Conservation (phyloP, 2,888 invertebrate species). For the Choristoneura rosaceana region DNA sequence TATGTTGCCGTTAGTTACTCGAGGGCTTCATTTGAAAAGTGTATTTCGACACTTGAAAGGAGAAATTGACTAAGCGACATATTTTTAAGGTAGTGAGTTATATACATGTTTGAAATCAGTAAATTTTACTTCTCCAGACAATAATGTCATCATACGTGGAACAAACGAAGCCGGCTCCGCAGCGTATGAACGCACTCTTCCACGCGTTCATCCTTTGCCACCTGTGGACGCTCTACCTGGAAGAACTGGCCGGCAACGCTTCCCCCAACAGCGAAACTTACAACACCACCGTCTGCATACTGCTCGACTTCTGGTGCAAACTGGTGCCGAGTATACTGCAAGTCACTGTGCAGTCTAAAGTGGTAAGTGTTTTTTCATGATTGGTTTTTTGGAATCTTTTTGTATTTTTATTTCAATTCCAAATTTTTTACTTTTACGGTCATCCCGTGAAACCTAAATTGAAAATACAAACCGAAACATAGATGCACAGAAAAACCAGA, state of each 20-base stretch:
- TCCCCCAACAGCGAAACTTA: conserved; percentile 89
- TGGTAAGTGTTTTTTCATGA: conserved; percentile 83
- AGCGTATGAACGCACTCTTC: conserved; percentile 98
- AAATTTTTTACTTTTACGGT: no score
- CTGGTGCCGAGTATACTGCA: conserved; percentile 98
- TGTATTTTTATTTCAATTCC: no score
- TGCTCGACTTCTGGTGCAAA: conserved; percentile 99
- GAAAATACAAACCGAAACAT: no score
- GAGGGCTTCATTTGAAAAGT: no score
- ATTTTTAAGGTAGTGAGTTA: no score
- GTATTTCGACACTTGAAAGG: no score
- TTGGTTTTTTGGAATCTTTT: no score
- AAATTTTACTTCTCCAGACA: neutral
- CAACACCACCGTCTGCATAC: conserved; percentile 90
- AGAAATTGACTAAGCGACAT: no score
- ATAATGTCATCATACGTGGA: conserved; percentile 86
- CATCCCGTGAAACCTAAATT: no score
- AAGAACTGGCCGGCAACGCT: conserved; percentile 90
- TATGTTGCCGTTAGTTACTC: no score
- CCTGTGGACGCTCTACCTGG: conserved; percentile 99
- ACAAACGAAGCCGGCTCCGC: conserved; percentile 90
- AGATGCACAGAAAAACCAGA: no score
- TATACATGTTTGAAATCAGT: no score
- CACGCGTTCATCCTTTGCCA: conserved; percentile 99
- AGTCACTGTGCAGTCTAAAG: conserved; percentile 91